Evolutionary conservation across 1,140 invertebrate species (phyloP).

Genomic region (Harpegnathos saltator): DNA sequence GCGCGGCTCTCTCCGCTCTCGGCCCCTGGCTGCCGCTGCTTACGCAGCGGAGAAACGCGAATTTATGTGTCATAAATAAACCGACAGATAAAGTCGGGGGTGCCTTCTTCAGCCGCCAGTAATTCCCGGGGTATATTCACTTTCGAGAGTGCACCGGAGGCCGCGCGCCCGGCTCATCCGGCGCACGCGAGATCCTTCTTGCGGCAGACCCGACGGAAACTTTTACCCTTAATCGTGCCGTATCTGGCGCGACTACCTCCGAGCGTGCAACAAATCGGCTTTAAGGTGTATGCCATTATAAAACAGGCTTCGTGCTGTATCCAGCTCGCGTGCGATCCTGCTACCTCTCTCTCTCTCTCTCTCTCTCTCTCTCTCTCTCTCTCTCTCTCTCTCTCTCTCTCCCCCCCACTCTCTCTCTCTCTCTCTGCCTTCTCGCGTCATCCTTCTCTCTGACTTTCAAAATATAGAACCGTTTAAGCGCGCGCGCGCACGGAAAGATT

Average conservation of each 20-base stretch:
- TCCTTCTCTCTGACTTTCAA: conserved; percentile 47
- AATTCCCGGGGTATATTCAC: conserved; percentile 51
- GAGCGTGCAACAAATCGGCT: conserved; percentile 71
- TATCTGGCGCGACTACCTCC: conserved; percentile 68
- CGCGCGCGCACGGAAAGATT: conserved; percentile 36
- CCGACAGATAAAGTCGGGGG: conserved; percentile 48
- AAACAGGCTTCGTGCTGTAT: conserved; percentile 66
- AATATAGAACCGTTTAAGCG: conserved; percentile 33
- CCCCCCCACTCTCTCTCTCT: not conserved
- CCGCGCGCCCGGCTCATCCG: conserved; percentile 14
- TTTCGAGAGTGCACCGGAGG: conserved; percentile 40
- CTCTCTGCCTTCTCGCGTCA: not conserved
- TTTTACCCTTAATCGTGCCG: conserved; percentile 70
- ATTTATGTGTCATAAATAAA: conserved; percentile 54
- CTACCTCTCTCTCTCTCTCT: not conserved
- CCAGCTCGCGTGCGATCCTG: conserved; percentile 39
- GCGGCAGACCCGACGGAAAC: conserved; percentile 52
- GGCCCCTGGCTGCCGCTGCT: not conserved
- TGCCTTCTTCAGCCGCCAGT: conserved; percentile 30
- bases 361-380: too few species aligned
- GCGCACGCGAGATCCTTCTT: conserved; percentile 49
- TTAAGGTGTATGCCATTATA: conserved; percentile 68
- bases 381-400: not conserved
- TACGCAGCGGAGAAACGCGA: conserved; percentile 37
- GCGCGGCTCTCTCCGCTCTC: too few species aligned